Evolutionary conservation across 2,797 vertebrate species (phyloP).

Genomic region (Gymnoscopelus braueri): DNA sequence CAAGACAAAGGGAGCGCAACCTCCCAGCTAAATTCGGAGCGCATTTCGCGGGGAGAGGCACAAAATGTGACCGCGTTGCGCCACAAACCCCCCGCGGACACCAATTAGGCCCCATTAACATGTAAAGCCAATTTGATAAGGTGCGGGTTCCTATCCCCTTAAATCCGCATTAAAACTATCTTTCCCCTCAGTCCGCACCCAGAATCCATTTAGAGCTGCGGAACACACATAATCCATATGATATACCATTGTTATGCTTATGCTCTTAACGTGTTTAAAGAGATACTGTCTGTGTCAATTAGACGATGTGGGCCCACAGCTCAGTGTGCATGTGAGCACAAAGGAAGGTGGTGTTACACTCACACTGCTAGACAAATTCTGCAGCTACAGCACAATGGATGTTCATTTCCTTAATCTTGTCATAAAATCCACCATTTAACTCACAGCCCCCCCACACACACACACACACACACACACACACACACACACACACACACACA

Average conservation of each 20-base stretch:
- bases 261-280: conserved; percentile 67
- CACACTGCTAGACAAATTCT: conserved; percentile 10
- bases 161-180: conserved; percentile 83
- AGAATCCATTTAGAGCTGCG: conserved; percentile 76
- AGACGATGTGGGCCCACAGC: conserved; percentile 62
- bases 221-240: conserved; percentile 84
- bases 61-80: conserved; percentile 59
- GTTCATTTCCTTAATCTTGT: conserved; percentile 66
- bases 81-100: conserved; percentile 79
- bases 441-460: conserved; percentile 14
- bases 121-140: conserved; percentile 89
- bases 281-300: conserved; percentile 75
- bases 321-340: conserved; percentile 55
- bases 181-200: conserved; percentile 71
- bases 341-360: conserved; percentile 50
- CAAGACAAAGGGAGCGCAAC: conserved; percentile 86
- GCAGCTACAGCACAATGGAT: conserved; percentile 15
- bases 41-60: conserved; percentile 72
- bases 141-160: conserved; percentile 76
- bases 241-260: conserved; percentile 80
- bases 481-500: conserved; percentile 2
- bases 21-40: conserved; percentile 79
- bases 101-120: conserved; percentile 88
- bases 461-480: conserved; percentile 16
- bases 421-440: conserved; percentile 53